Percentiles rank a stretch among this genome's conserved stretches.
Conservation (phyloP, 1,140 invertebrate genomes). For the Platorchestia sp. region DNA sequence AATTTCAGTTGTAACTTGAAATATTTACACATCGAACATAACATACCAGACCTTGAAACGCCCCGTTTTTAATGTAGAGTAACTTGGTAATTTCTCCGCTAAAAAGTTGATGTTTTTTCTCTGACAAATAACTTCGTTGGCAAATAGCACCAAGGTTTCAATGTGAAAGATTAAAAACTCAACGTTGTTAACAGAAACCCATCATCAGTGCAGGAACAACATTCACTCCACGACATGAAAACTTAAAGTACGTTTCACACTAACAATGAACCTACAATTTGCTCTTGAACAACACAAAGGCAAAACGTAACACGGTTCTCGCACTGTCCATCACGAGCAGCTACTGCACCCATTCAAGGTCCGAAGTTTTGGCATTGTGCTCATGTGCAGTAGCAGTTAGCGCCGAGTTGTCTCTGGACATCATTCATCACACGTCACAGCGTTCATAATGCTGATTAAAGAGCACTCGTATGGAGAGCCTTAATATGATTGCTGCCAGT, state of each 20-base stretch:
- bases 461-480: conserved; percentile 46
- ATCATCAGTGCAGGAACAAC: not conserved
- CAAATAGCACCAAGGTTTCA: too few relatives aligned
- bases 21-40: too few relatives aligned
- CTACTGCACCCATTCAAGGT: not conserved
- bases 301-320: not conserved
- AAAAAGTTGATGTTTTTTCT: too few relatives aligned
- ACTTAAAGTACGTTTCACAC: not conserved
- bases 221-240: not conserved
- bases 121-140: too few relatives aligned
- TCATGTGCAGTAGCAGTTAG: conserved; percentile 45
- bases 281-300: not conserved
- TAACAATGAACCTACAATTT: not conserved
- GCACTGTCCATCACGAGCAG: not conserved
- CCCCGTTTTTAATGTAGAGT: too few relatives aligned
- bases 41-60: too few relatives aligned
- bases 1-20: too few relatives aligned
- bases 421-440: conserved; percentile 40
- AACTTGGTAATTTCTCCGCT: too few relatives aligned
- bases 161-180: too few relatives aligned
- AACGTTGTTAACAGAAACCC: too few relatives aligned
- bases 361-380: not conserved
- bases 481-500: conserved; percentile 53
- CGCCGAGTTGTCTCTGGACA: conserved; percentile 23
- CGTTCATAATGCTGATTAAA: conserved; percentile 55